Evolutionary conservation across 1,140 invertebrate genomes (phyloP).

Genomic region (Pristionchus pacificus): DNA sequence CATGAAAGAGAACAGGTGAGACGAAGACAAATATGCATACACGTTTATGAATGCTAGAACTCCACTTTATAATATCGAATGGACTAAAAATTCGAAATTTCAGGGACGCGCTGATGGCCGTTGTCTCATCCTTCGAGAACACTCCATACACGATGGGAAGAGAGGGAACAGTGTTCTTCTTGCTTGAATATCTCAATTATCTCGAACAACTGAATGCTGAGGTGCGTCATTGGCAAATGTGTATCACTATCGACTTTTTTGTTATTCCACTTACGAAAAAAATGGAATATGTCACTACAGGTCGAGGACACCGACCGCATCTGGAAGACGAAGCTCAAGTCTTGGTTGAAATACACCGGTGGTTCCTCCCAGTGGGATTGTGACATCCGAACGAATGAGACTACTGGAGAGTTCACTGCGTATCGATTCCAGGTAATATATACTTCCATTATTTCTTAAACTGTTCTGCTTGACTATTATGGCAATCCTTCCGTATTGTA

Average conservation of each 20-base stretch:
- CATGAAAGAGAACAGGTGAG: slow-evolving; percentile 42
- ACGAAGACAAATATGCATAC: no score
- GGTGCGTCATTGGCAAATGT: background rate
- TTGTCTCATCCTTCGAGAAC: slow-evolving; percentile 51
- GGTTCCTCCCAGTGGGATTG: slow-evolving; percentile 49
- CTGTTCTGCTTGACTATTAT: no score
- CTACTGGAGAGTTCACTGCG: slow-evolving; percentile 42
- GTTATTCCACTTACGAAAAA: no score
- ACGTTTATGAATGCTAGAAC: slow-evolving; percentile 6
- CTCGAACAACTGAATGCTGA: slow-evolving; percentile 52
- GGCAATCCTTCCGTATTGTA: no score
- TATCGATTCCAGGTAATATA: slow-evolving; percentile 44
- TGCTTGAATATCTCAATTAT: slow-evolving; percentile 56
- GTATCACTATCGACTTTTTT: no score
- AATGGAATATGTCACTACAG: no score
- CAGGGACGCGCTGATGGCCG: slow-evolving; percentile 44
- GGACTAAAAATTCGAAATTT: slow-evolving; percentile 11
- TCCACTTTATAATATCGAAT: slow-evolving; percentile 9
- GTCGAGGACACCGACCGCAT: slow-evolving; percentile 52
- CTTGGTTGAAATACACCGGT: slow-evolving; percentile 56
- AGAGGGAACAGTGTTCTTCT: slow-evolving; percentile 56
- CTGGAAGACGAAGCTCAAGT: slow-evolving; percentile 51
- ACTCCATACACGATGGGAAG: slow-evolving; percentile 55
- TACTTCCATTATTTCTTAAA: no score
- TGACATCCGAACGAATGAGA: slow-evolving; percentile 49